Conservation (phyloP, 2,888 invertebrate species). For the Eilema caniola region DNA sequence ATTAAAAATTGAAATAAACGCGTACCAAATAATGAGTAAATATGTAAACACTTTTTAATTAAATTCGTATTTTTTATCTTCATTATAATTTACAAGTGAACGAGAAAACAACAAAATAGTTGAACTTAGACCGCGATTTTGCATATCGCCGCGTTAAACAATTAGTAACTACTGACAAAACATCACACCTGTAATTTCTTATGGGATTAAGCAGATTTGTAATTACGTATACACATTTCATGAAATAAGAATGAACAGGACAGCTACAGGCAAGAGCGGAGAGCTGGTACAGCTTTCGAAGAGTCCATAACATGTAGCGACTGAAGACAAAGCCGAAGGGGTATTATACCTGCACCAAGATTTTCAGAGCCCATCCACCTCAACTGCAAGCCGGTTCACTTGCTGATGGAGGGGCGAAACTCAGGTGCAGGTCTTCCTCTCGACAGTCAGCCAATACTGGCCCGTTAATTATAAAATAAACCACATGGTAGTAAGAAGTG, state of each 20-base stretch:
- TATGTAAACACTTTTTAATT: neutral
- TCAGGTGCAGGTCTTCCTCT: neutral
- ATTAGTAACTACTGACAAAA: too few species aligned
- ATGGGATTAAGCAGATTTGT: neutral
- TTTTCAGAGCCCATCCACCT: too few species aligned
- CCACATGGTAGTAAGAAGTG: too few species aligned
- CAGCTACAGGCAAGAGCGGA: too few species aligned
- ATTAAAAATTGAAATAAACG: neutral
- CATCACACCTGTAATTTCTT: neutral
- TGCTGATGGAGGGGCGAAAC: neutral
- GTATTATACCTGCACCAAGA: too few species aligned
- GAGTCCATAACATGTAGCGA: too few species aligned
- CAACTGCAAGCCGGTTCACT: neutral
- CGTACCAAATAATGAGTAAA: neutral
- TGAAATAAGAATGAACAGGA: too few species aligned
- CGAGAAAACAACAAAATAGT: slow-evolving; percentile 5
- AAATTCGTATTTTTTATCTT: slow-evolving; percentile 7
- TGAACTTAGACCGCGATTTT: neutral
- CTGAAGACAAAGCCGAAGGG: too few species aligned
- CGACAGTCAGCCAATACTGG: neutral
- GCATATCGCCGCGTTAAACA: neutral
- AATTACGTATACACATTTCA: neutral
- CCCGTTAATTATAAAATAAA: too few species aligned
- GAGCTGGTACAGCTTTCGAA: too few species aligned
- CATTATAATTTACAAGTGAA: slow-evolving; percentile 14